These are phyloP conservation scores for Leptocoma aspasia DNA, from an alignment of 2,113 vertebrate genomes.

Conservation along the genomic window DNA sequence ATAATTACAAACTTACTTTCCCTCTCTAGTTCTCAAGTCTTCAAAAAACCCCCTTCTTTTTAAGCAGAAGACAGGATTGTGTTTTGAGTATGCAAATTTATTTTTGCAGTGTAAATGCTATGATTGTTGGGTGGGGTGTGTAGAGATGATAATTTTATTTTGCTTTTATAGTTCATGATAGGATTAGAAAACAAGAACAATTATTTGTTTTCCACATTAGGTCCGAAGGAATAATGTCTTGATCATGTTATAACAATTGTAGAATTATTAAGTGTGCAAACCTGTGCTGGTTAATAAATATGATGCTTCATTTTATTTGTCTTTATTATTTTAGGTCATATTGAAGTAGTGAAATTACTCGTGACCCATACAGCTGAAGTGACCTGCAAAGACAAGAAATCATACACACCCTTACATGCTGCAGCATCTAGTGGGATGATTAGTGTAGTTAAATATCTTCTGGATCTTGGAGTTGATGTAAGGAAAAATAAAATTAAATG, in stretches of 20 bases:
- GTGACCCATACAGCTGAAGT: slow-evolving; percentile 94
- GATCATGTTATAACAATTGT: background rate
- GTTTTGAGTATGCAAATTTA: background rate
- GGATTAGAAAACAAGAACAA: background rate
- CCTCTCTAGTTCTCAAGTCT: background rate
- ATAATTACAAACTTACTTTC: background rate
- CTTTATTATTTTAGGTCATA: slow-evolving; percentile 83
- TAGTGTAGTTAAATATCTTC: slow-evolving; percentile 93
- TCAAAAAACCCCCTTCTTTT: fast-evolving
- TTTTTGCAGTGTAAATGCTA: background rate
- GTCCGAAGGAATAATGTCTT: background rate
- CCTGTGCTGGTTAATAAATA: background rate
- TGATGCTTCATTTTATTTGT: background rate
- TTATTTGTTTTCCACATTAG: background rate
- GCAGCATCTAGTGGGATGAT: slow-evolving; percentile 98
- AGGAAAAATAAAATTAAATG: slow-evolving; percentile 39
- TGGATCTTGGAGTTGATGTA: slow-evolving; percentile 96
- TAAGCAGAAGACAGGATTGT: background rate
- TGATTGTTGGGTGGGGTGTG: background rate
- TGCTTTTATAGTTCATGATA: background rate
- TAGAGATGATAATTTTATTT: background rate
- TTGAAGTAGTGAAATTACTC: slow-evolving; percentile 94
- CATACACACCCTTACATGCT: slow-evolving; percentile 93
- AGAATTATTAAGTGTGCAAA: background rate
- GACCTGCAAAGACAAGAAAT: slow-evolving; percentile 96